Evolutionary conservation across 1,140 invertebrate genomes (phyloP).

Genomic region (Plutomurus gul): DNA sequence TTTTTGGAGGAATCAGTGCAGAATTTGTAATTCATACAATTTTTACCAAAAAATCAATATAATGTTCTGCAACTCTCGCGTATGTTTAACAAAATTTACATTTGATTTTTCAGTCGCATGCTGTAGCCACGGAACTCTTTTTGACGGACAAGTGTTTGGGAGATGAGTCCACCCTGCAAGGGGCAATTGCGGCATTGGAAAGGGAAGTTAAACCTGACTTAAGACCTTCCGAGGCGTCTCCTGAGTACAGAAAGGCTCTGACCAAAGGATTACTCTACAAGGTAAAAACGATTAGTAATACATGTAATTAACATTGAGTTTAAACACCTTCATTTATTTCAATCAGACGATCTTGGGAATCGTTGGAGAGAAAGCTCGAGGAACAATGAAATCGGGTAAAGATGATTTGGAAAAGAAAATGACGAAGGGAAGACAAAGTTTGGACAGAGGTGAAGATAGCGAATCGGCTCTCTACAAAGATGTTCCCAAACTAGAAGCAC

Average conservation of each 20-base stretch:
- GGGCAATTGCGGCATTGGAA: slow-evolving; percentile 54
- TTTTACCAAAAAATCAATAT: not conserved
- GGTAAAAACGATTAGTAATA: no score
- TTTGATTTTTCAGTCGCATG: no score
- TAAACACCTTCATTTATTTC: no score
- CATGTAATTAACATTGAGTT: no score
- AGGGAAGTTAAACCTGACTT: slow-evolving; percentile 68
- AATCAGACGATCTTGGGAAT: no score
- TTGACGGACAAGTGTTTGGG: slow-evolving; percentile 44
- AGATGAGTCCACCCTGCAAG: slow-evolving; percentile 43
- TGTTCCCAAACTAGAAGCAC: slow-evolving; percentile 59
- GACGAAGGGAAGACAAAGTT: no score
- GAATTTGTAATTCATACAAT: slow-evolving; percentile 61
- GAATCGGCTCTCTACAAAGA: slow-evolving; percentile 54
- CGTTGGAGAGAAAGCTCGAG: no score
- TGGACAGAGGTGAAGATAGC: slow-evolving; percentile 29
- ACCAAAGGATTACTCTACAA: slow-evolving; percentile 76
- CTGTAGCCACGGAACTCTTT: slow-evolving; percentile 49
- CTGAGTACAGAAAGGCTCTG: slow-evolving; percentile 67
- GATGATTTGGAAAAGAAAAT: no score
- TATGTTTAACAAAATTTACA: no score
- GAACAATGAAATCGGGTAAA: no score
- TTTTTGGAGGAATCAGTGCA: slow-evolving; percentile 52
- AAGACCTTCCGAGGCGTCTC: slow-evolving; percentile 66
- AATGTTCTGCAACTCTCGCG: not conserved